Evolutionary conservation across 2,888 invertebrate genomes (phyloP).

Genomic region (Callyntrura guangdongensis): DNA sequence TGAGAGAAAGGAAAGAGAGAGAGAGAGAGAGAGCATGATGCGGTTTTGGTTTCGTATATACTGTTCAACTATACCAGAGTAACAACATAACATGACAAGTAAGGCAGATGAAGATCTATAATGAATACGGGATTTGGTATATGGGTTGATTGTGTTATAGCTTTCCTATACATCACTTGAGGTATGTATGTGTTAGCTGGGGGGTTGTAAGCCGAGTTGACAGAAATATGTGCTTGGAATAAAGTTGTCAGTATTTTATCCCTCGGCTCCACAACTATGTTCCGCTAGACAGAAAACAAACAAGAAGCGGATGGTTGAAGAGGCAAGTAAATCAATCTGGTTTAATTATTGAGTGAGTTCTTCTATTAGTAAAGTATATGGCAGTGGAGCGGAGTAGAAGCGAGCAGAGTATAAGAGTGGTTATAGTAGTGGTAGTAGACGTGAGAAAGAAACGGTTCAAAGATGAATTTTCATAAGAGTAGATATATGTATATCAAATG

Average conservation of each 20-base stretch:
- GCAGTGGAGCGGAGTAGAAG: slow-evolving; percentile 25
- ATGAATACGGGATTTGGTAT: slow-evolving; percentile 27
- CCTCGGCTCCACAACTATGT: slow-evolving; percentile 80
- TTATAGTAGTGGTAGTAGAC: slow-evolving; percentile 14
- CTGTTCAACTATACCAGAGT: background rate
- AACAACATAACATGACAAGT: background rate
- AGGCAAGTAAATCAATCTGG: slow-evolving; percentile 82
- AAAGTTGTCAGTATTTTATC: slow-evolving; percentile 81
- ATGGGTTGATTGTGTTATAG: slow-evolving; percentile 30
- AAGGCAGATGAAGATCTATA: background rate
- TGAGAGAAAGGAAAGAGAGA: slow-evolving; percentile 71
- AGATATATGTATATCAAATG: slow-evolving; percentile 50
- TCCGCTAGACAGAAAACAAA: slow-evolving; percentile 80
- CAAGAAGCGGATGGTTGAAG: slow-evolving; percentile 80
- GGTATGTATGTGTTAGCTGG: slow-evolving; percentile 76
- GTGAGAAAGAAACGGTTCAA: slow-evolving; percentile 26
- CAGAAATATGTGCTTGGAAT: slow-evolving; percentile 80
- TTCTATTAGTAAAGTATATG: slow-evolving; percentile 66
- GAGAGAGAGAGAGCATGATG: slow-evolving; percentile 65
- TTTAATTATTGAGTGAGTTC: slow-evolving; percentile 82
- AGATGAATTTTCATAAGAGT: slow-evolving; percentile 46
- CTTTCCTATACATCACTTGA: slow-evolving; percentile 48
- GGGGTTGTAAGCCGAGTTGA: slow-evolving; percentile 80
- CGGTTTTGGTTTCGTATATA: slow-evolving; percentile 75
- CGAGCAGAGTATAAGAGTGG: slow-evolving; percentile 31